Percentiles rank a stretch among this genome's conserved stretches.
These are phyloP conservation scores for Temnothorax nylanderi DNA, from an alignment of 1,140 invertebrate species.

Conservation along the genomic window DNA sequence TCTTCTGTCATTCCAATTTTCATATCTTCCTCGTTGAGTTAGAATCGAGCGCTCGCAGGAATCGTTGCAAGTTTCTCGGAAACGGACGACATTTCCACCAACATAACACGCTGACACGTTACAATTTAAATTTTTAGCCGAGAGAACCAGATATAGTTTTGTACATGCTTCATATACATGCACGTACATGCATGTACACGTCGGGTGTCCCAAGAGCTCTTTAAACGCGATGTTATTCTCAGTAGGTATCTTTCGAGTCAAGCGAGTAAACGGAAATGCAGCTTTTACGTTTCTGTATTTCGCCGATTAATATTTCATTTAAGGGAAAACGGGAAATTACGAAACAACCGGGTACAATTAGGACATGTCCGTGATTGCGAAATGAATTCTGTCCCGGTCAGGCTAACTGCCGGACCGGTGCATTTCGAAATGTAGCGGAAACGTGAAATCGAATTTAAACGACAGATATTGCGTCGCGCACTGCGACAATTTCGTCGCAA, in stretches of 20 bases:
- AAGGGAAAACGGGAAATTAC: conserved; percentile 45
- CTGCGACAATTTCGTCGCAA: neutral
- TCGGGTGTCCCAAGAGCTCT: neutral
- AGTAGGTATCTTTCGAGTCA: neutral
- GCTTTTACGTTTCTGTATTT: neutral
- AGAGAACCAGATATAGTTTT: conserved; percentile 6
- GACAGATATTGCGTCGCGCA: neutral
- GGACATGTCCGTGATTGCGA: conserved; percentile 39
- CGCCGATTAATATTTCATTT: conserved; percentile 47
- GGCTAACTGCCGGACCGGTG: neutral
- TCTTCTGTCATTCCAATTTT: neutral
- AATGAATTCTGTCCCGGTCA: conserved; percentile 26
- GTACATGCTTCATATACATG: neutral
- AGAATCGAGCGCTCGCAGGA: neutral
- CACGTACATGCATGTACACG: neutral
- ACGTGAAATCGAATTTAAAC: conserved; percentile 19
- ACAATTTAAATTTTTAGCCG: conserved; percentile 30
- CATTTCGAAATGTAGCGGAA: conserved; percentile 23
- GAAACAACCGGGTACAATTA: conserved; percentile 38
- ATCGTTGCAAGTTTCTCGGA: neutral
- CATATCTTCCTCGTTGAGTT: neutral
- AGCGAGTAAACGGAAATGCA: neutral
- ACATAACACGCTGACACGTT: conserved; percentile 7
- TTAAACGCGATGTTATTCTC: conserved; percentile 41
- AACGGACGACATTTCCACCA: conserved; percentile 14